Conservation (phyloP, 2,113 vertebrate species). For the Zonotrichia leucophrys region DNA sequence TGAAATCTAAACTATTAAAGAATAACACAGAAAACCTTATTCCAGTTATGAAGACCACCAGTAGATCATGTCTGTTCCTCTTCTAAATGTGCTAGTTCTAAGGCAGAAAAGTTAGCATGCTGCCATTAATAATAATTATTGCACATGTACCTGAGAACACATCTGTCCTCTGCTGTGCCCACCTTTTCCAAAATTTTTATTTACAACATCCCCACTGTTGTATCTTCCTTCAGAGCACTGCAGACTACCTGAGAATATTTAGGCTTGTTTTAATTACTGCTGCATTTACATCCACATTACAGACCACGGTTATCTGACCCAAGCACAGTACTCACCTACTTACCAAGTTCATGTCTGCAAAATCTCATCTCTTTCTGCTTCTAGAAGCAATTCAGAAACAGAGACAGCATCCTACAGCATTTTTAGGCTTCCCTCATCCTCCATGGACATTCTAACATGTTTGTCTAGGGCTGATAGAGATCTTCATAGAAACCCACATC, state of each 20-base stretch:
- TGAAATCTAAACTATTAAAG: background rate
- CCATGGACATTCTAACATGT: background rate
- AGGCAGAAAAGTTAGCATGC: background rate
- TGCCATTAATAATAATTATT: background rate
- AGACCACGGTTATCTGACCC: background rate
- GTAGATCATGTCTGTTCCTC: background rate
- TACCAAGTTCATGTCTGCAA: background rate
- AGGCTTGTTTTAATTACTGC: background rate
- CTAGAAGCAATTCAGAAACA: background rate
- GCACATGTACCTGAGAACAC: background rate
- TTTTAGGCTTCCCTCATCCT: background rate
- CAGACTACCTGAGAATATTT: background rate
- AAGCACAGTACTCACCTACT: accelerated
- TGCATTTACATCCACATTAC: background rate
- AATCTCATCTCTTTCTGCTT: background rate
- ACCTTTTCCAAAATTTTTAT: background rate
- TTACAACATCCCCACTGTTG: background rate
- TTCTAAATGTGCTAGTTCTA: background rate
- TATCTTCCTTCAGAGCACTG: background rate
- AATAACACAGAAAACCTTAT: background rate
- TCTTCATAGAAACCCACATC: background rate
- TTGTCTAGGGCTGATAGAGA: background rate
- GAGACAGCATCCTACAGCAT: background rate
- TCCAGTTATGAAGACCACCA: background rate
- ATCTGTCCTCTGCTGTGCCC: background rate